A percentile compares a stretch with the other conserved stretches of the same genome.
phyloP scores from a whole-genome alignment of 1,140 invertebrate species.

The Lordiphosa mommai region DNA sequence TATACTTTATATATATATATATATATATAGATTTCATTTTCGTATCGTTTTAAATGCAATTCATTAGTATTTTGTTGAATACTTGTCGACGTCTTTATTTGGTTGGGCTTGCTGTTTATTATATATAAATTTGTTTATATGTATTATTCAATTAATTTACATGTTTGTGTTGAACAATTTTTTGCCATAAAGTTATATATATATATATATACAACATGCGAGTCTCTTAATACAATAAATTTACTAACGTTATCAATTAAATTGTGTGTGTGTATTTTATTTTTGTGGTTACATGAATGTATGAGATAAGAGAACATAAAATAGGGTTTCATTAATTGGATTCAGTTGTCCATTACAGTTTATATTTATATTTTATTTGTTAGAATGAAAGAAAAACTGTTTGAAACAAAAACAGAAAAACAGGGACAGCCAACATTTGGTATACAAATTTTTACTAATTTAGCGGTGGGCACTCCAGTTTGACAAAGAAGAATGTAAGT shows the following conservation, averaged over 20 bases:
- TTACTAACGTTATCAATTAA: constrained; percentile 47
- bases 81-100: constrained; percentile 24
- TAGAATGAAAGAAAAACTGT: background rate
- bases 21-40: constrained; percentile 10
- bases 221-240: constrained; percentile 54
- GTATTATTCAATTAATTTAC: constrained; percentile 69
- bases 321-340: constrained; percentile 44
- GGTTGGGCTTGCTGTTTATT: constrained; percentile 24
- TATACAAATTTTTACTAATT: background rate
- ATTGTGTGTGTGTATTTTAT: constrained; percentile 28
- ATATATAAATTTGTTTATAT: constrained; percentile 18
- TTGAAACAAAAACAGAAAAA: background rate
- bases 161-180: constrained; percentile 49
- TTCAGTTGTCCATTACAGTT: constrained; percentile 4
- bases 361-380: background rate
- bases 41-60: constrained; percentile 64
- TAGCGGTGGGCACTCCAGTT: no score
- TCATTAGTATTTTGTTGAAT: constrained; percentile 63
- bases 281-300: constrained; percentile 21
- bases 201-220: constrained; percentile 48
- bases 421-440: background rate
- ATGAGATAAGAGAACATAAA: constrained; percentile 52
- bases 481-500: no score
- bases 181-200: constrained; percentile 45
- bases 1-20: constrained; percentile 9